phyloP scores from a whole-genome alignment of 2,797 vertebrate genomes.

The Masticophis lateralis region DNA sequence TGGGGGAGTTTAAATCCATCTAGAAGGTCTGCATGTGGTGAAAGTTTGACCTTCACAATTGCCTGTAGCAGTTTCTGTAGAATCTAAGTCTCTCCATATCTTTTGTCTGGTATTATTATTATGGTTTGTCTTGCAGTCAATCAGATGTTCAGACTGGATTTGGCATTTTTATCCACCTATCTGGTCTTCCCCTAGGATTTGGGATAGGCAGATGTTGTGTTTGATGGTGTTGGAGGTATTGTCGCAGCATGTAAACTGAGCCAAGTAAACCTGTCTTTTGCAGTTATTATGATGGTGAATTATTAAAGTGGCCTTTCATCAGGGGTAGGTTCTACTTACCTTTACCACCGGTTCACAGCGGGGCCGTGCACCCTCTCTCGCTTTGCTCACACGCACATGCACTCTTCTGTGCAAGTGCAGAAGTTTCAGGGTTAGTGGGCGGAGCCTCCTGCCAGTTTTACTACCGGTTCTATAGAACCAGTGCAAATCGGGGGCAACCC shows the following conservation, averaged over 20 bases:
- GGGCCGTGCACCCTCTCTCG: too few relatives aligned
- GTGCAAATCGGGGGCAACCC: too few relatives aligned
- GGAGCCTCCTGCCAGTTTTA: too few relatives aligned
- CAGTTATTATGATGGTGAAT: not conserved
- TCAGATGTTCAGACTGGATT: not conserved
- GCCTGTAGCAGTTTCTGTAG: not conserved
- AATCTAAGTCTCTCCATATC: not conserved
- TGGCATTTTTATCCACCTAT: not conserved
- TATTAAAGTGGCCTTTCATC: not conserved
- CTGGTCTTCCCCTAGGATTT: not conserved
- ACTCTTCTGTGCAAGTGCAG: too few relatives aligned
- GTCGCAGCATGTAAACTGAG: not conserved
- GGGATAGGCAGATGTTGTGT: not conserved
- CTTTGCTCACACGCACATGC: too few relatives aligned
- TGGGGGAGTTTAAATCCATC: not conserved
- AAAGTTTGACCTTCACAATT: not conserved
- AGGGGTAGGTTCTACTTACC: too few relatives aligned
- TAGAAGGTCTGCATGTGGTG: not conserved
- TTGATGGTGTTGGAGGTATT: not conserved
- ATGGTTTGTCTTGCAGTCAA: not conserved
- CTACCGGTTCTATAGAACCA: too few relatives aligned
- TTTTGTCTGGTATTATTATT: not conserved
- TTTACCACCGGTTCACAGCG: too few relatives aligned
- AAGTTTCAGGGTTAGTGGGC: too few relatives aligned
- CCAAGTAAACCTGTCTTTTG: not conserved